phyloP scores from a whole-genome alignment of 2,888 invertebrate genomes.

The Tineola bisselliella region DNA sequence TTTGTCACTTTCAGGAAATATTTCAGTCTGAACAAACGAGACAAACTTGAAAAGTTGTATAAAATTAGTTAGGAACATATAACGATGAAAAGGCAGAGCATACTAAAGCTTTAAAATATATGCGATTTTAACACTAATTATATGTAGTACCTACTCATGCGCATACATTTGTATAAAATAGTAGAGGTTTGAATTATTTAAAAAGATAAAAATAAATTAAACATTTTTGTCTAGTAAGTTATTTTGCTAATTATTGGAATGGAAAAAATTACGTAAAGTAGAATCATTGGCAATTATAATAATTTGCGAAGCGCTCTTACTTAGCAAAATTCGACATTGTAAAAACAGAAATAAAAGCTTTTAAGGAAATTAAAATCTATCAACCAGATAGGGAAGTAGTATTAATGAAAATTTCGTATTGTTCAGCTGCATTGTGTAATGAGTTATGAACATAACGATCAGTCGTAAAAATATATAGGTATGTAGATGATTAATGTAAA shows the following conservation, averaged over 20 bases:
- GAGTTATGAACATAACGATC: neutral
- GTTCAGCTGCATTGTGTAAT: neutral
- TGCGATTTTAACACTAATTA: neutral
- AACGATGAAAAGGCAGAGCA: neutral
- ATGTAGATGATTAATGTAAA: neutral
- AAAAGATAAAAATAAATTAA: neutral
- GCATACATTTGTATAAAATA: too few relatives aligned
- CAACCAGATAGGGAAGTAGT: neutral
- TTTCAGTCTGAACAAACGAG: slow-evolving; percentile 4
- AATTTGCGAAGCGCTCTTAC: neutral
- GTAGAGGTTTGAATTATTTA: too few relatives aligned
- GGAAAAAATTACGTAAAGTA: neutral
- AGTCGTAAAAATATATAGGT: neutral
- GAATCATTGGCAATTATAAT: neutral
- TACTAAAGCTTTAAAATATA: neutral
- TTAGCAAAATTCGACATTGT: neutral
- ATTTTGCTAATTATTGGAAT: neutral
- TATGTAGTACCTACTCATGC: neutral
- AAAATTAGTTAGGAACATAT: neutral
- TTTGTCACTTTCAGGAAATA: slow-evolving; percentile 8
- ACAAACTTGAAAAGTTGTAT: neutral
- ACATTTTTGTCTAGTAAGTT: neutral
- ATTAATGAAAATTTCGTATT: neutral
- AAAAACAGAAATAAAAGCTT: slow-evolving; percentile 6
- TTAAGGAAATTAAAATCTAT: slow-evolving; percentile 1